Evolutionary conservation across 2,113 vertebrate species (phyloP).

Genomic region (Gallinago jamesoni): DNA sequence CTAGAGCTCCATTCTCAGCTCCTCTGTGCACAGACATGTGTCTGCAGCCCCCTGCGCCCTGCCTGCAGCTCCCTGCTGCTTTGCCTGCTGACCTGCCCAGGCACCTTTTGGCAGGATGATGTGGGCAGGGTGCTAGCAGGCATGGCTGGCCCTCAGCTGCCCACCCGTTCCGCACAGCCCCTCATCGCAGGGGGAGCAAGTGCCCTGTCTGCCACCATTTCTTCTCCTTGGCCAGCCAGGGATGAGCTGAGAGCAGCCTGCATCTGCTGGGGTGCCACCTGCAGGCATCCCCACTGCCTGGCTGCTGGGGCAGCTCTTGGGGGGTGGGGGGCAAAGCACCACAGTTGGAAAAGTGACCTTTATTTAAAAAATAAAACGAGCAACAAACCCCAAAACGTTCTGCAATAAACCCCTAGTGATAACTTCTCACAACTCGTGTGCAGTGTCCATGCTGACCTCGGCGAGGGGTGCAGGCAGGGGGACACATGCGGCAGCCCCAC

Average conservation of each 20-base stretch:
- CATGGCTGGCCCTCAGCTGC: background rate
- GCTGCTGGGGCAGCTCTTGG: background rate
- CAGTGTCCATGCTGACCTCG: background rate
- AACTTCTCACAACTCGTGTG: background rate
- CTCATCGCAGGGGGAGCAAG: rapidly evolving
- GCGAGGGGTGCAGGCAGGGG: rapidly evolving
- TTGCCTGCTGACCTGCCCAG: background rate
- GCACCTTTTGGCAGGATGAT: background rate
- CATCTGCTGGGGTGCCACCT: background rate
- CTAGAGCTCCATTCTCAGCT: background rate
- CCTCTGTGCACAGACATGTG: background rate
- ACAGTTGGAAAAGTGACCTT: background rate
- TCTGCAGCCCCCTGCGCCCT: background rate
- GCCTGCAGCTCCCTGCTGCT: background rate
- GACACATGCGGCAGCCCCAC: background rate
- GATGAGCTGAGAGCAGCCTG: background rate
- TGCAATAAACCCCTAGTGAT: background rate
- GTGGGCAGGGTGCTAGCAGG: background rate
- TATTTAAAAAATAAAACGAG: background rate
- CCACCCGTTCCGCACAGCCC: background rate
- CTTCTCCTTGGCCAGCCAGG: background rate
- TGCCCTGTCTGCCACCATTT: background rate
- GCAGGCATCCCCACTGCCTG: background rate
- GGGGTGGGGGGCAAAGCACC: background rate
- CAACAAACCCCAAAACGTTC: background rate